Evolutionary conservation across 2,113 vertebrate genomes (phyloP).

Genomic region (Euleptes europaea): DNA sequence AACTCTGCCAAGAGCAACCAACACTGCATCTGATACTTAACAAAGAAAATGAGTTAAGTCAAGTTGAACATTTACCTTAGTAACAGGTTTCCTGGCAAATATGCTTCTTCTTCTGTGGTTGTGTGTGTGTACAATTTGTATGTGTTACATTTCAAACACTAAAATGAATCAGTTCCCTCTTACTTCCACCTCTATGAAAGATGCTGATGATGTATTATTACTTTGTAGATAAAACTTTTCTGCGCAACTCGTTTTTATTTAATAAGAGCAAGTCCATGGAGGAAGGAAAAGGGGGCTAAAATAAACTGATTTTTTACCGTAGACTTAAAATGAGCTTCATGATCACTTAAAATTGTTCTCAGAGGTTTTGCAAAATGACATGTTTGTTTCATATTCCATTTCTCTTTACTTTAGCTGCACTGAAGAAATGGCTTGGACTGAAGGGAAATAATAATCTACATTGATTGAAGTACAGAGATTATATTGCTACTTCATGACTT

Average conservation of each 20-base stretch:
- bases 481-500: conserved; percentile 47
- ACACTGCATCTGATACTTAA: conserved; percentile 51
- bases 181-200: not conserved
- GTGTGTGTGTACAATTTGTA: not conserved
- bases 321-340: not conserved
- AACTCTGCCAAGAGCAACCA: conserved; percentile 62
- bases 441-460: conserved; percentile 45
- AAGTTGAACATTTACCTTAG: conserved; percentile 37
- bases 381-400: conserved; percentile 41
- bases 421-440: conserved; percentile 38
- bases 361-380: not conserved
- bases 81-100: conserved; percentile 50
- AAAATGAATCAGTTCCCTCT: conserved; percentile 32
- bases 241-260: conserved; percentile 1
- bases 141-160: conserved; percentile 22
- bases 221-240: conserved; percentile 21
- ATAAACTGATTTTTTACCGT: not conserved
- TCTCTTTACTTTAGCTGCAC: not conserved
- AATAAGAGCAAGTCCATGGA: not conserved
- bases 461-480: conserved; percentile 54
- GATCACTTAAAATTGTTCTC: conserved; percentile 26
- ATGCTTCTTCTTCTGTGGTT: conserved; percentile 17
- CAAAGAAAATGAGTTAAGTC: conserved; percentile 31
- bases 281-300: conserved; percentile 1
- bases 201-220: conserved; percentile 24